Percentiles rank a stretch among this genome's conserved stretches.
phyloP scores from a whole-genome alignment of 2,797 vertebrate species.

The Premnoplex brunnescens region DNA sequence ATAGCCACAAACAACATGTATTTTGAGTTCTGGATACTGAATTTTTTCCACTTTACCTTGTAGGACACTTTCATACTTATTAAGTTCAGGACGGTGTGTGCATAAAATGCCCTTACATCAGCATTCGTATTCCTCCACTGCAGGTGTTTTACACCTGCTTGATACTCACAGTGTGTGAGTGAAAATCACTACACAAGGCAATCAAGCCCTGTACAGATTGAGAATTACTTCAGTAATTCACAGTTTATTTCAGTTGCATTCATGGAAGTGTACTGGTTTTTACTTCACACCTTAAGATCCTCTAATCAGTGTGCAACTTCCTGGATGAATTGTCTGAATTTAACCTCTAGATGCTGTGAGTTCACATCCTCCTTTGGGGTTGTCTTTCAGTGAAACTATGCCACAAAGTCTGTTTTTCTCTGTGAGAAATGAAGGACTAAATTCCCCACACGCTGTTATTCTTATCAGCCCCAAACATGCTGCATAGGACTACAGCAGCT shows the following conservation, averaged over 20 bases:
- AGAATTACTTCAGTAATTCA: constrained; percentile 12
- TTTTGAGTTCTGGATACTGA: not conserved
- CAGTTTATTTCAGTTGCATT: constrained; percentile 6
- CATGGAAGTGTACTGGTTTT: not conserved
- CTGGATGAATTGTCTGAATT: not conserved
- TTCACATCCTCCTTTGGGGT: not conserved
- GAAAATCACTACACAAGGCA: constrained; percentile 7
- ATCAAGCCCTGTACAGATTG: not conserved
- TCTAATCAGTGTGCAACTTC: not conserved
- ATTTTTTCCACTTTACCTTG: not conserved
- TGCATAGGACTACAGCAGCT: constrained; percentile 58
- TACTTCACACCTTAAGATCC: not conserved
- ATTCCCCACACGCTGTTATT: constrained; percentile 48
- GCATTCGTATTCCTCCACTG: not conserved
- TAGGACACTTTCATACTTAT: not conserved
- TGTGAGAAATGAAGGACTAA: constrained; percentile 19
- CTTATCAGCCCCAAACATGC: constrained; percentile 72
- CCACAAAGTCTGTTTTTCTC: not conserved
- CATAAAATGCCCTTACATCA: not conserved
- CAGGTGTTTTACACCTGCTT: constrained; percentile 16
- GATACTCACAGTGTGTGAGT: not conserved
- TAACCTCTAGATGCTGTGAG: constrained; percentile 13
- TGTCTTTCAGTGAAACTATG: not conserved
- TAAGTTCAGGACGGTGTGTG: not conserved
- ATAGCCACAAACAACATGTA: not conserved